A percentile compares a stretch with the other conserved stretches of the same genome.
phyloP scores from a whole-genome alignment of 1,140 invertebrate species.

The Bombyx mandarina region DNA sequence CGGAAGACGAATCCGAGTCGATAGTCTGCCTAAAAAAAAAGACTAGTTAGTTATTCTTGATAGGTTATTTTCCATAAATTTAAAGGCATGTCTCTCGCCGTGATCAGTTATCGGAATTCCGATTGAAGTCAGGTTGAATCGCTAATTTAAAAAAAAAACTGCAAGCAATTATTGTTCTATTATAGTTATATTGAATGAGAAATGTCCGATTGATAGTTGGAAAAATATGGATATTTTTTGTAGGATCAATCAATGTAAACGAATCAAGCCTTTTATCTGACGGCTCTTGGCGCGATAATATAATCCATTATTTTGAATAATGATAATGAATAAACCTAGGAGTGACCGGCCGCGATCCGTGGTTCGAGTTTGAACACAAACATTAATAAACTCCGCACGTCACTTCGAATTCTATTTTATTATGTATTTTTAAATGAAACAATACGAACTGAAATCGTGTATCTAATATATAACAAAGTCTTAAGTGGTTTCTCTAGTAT shows the following conservation, averaged over 20 bases:
- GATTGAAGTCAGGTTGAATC: too few relatives aligned
- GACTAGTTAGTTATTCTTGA: conserved; percentile 65
- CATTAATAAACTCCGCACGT: conserved; percentile 24
- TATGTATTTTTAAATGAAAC: conserved; percentile 40
- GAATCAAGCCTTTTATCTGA: too few relatives aligned
- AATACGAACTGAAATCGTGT: conserved; percentile 35
- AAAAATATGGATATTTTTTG: too few relatives aligned
- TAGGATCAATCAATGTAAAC: too few relatives aligned
- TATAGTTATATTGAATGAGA: too few relatives aligned
- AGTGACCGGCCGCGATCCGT: background rate
- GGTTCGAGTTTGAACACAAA: background rate
- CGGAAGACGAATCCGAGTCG: conserved; percentile 30
- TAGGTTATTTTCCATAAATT: conserved; percentile 43
- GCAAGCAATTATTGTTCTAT: too few relatives aligned
- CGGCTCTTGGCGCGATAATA: too few relatives aligned
- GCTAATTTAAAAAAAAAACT: too few relatives aligned
- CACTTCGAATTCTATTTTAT: conserved; percentile 49
- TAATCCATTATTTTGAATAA: too few relatives aligned
- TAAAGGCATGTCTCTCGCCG: conserved; percentile 54
- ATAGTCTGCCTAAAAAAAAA: conserved; percentile 57
- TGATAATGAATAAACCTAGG: background rate
- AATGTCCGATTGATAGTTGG: too few relatives aligned
- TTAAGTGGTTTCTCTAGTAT: conserved; percentile 54
- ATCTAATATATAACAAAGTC: conserved; percentile 48
- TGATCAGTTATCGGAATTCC: conserved; percentile 8